phyloP scores from a whole-genome alignment of 2,888 invertebrate species.

The Aquatica leii region DNA sequence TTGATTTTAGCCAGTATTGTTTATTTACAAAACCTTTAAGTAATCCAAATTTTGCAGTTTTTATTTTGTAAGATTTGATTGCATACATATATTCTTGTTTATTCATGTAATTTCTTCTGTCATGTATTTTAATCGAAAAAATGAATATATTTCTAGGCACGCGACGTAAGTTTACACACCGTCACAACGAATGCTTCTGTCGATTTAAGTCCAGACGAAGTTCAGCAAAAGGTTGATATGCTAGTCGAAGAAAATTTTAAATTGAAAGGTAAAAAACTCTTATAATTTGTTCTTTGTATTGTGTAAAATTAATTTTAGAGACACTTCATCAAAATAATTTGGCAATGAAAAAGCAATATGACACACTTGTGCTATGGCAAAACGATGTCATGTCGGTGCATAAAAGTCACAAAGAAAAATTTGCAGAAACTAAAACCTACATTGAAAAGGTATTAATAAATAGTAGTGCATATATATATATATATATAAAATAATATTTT shows the following conservation, averaged over 20 bases:
- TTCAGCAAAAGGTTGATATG: slow-evolving; percentile 51
- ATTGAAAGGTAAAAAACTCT: slow-evolving; percentile 46
- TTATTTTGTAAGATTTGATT: not conserved
- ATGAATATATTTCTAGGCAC: too few species aligned
- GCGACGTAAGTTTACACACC: not conserved
- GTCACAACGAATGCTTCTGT: slow-evolving; percentile 11
- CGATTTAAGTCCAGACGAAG: slow-evolving; percentile 46
- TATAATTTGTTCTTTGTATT: not conserved
- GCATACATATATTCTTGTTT: too few species aligned
- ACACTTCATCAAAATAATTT: slow-evolving; percentile 72
- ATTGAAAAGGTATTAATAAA: slow-evolving; percentile 69
- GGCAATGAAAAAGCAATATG: slow-evolving; percentile 73
- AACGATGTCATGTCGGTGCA: slow-evolving; percentile 71
- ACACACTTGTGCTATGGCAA: slow-evolving; percentile 69
- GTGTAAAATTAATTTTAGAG: slow-evolving; percentile 61
- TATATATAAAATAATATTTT: too few species aligned
- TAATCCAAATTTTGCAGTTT: too few species aligned
- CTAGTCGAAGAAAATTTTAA: slow-evolving; percentile 51
- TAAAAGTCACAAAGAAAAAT: slow-evolving; percentile 70
- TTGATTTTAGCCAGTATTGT: too few species aligned
- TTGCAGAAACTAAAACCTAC: slow-evolving; percentile 69
- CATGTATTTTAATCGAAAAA: too few species aligned
- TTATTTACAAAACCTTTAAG: too few species aligned
- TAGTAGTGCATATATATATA: too few species aligned
- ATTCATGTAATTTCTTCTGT: too few species aligned